Conservation (phyloP, 2,888 invertebrate genomes). For the Tenthredo notha region DNA sequence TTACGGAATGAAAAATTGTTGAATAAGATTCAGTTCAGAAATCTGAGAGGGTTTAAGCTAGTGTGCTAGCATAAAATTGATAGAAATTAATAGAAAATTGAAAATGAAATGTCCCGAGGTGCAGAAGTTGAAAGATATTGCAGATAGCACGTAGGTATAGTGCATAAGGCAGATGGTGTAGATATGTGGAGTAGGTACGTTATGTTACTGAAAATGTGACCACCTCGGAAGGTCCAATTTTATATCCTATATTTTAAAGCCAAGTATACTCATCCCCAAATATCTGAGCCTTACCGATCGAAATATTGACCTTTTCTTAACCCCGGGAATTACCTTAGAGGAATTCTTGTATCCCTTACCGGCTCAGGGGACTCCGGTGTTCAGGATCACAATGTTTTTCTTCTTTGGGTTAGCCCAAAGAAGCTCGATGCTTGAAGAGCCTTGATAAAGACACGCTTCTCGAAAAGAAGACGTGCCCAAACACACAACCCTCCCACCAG, state of each 20-base stretch:
- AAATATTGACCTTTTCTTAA: conserved; percentile 22
- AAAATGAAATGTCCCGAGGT: conserved; percentile 21
- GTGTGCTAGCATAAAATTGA: conserved; percentile 12
- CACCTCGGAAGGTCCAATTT: neutral
- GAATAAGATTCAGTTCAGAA: neutral
- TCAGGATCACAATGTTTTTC: conserved; percentile 17
- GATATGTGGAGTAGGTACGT: neutral
- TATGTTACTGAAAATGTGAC: conserved; percentile 8
- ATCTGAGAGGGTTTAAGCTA: neutral
- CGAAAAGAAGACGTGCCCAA: conserved; percentile 32
- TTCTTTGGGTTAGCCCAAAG: conserved; percentile 2
- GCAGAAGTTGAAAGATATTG: conserved; percentile 20
- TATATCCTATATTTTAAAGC: neutral
- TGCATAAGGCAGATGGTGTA: neutral
- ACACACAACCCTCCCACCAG: conserved; percentile 4
- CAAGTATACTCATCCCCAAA: conserved; percentile 8
- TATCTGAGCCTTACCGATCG: conserved; percentile 15
- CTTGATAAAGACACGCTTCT: conserved; percentile 36
- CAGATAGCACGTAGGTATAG: conserved; percentile 24
- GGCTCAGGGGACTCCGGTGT: conserved; percentile 13
- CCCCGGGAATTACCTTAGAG: conserved; percentile 17
- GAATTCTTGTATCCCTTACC: conserved; percentile 35
- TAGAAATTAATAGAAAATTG: conserved; percentile 29
- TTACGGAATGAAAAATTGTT: neutral
- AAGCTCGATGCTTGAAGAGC: conserved; percentile 10